These are phyloP conservation scores for Poeciliopsis turneri DNA, from an alignment of 2,797 vertebrate genomes.

Conservation along the genomic window DNA sequence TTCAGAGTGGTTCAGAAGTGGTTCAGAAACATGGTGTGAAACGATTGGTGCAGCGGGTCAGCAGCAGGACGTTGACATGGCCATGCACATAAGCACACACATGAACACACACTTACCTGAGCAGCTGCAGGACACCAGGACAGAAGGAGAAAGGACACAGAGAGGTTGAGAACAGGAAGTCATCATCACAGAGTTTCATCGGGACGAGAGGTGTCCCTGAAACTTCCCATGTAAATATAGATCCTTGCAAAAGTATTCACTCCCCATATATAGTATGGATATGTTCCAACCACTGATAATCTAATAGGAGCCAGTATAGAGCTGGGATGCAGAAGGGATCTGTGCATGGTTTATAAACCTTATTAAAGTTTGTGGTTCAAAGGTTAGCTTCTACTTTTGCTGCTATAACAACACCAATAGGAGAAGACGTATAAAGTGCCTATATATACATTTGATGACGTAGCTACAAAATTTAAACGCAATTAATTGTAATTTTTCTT, in stretches of 20 bases:
- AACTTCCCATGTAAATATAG: neutral
- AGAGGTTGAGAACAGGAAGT: conserved; percentile 9
- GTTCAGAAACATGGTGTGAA: neutral
- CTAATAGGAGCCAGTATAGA: neutral
- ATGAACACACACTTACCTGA: conserved; percentile 59
- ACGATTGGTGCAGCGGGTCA: neutral
- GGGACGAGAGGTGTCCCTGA: neutral
- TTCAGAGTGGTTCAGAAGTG: neutral
- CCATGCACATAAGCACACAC: conserved; percentile 21
- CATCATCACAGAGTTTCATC: neutral
- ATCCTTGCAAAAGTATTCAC: neutral
- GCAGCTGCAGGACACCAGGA: conserved; percentile 52
- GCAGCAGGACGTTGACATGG: neutral
- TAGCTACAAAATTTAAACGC: no score
- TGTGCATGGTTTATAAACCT: neutral
- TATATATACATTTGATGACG: neutral
- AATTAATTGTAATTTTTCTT: no score
- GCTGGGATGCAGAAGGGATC: neutral
- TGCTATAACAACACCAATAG: neutral
- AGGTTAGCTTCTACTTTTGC: neutral
- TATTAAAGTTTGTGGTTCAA: neutral
- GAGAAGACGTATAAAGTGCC: neutral
- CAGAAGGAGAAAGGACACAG: conserved; percentile 13
- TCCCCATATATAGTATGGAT: neutral
- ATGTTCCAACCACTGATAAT: neutral